Evolutionary conservation across 1,140 invertebrate genomes (phyloP).

Genomic region (Macrobrachium rosenbergii): DNA sequence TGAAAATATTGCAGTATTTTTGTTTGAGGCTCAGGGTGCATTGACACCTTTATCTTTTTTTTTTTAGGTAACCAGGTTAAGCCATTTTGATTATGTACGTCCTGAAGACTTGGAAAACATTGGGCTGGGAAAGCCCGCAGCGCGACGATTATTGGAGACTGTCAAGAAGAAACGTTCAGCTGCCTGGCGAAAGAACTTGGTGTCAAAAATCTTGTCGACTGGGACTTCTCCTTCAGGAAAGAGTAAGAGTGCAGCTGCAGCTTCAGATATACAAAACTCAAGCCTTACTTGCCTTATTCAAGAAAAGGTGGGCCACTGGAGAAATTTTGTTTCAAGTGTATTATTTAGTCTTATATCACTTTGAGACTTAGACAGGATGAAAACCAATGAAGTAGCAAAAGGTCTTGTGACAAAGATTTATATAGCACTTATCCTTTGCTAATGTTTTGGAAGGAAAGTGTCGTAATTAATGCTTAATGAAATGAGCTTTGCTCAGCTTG

Average conservation of each 20-base stretch:
- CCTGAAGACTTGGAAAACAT: slow-evolving; percentile 94
- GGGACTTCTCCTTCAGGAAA: slow-evolving; percentile 4
- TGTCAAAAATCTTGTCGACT: slow-evolving; percentile 85
- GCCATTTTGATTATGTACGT: slow-evolving; percentile 97
- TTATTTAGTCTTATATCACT: background rate
- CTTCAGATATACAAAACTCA: slow-evolving; percentile 26
- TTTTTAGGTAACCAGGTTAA: slow-evolving; percentile 82
- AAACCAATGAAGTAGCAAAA: no score
- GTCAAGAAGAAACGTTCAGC: slow-evolving; percentile 92
- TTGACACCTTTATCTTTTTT: slow-evolving; percentile 63
- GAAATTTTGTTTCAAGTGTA: background rate
- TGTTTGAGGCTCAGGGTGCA: no score
- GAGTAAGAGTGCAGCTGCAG: background rate
- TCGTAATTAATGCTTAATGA: slow-evolving; percentile 30
- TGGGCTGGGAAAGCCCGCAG: slow-evolving; percentile 92
- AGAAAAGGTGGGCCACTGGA: slow-evolving; percentile 78
- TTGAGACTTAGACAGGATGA: no score
- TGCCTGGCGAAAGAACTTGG: slow-evolving; percentile 84
- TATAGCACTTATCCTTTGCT: no score
- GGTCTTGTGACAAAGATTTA: no score
- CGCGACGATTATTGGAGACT: slow-evolving; percentile 88
- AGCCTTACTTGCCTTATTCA: slow-evolving; percentile 88
- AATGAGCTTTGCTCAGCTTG: background rate
- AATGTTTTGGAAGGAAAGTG: no score
- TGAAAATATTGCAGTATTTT: no score